Conservation (phyloP, 1,140 invertebrate species). For the Bicyclus anynana region DNA sequence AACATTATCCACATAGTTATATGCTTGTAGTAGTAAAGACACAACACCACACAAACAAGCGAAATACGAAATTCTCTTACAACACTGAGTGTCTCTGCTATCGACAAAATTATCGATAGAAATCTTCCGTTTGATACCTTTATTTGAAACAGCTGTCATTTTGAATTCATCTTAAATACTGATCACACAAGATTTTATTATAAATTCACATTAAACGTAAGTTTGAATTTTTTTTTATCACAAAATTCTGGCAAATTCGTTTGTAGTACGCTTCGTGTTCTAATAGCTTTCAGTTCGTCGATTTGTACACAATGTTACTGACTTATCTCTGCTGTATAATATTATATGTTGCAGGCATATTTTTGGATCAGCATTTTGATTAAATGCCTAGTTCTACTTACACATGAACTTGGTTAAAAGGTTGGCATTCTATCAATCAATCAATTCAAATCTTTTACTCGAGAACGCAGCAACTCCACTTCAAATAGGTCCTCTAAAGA, state of each 20-base stretch:
- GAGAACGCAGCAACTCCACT: too few species aligned
- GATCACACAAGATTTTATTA: neutral
- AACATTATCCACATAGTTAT: constrained; percentile 39
- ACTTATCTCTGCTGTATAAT: constrained; percentile 40
- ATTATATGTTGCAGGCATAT: neutral
- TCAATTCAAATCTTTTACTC: too few species aligned
- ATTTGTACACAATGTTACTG: constrained; percentile 21
- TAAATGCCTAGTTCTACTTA: neutral
- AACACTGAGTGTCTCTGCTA: constrained; percentile 23
- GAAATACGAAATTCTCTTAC: constrained; percentile 50
- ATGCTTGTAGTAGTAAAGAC: constrained; percentile 54
- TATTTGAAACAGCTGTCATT: constrained; percentile 32
- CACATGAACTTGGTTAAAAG: too few species aligned
- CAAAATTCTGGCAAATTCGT: neutral
- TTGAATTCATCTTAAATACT: constrained; percentile 26
- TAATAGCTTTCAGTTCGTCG: constrained; percentile 7
- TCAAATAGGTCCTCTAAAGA: too few species aligned
- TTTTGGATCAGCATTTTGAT: neutral
- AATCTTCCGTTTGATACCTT: constrained; percentile 34
- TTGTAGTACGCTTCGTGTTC: neutral
- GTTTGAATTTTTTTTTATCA: neutral
- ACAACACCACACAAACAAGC: constrained; percentile 56
- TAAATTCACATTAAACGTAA: constrained; percentile 2
- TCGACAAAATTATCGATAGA: constrained; percentile 16
- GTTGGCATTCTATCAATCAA: too few species aligned